Percentiles rank a stretch among this genome's conserved stretches.
Conservation (phyloP, 2,797 vertebrate species). For the Gephyroberyx darwinii region DNA sequence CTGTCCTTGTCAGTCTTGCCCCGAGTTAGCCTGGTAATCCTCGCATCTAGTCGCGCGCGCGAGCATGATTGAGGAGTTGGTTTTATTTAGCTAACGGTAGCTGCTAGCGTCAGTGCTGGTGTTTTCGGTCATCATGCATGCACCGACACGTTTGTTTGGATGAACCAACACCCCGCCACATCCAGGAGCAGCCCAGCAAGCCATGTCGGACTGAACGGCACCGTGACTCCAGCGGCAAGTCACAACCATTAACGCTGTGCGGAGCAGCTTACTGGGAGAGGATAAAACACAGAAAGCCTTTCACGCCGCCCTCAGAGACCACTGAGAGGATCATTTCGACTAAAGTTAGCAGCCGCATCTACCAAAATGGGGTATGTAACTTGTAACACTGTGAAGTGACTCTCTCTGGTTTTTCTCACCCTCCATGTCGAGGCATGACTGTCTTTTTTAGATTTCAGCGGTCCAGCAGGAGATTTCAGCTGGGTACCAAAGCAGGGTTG, state of each 20-base stretch:
- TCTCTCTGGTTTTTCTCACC: neutral
- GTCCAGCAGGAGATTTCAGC: neutral
- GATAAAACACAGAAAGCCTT: constrained; percentile 52
- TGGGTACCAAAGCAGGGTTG: constrained; percentile 12
- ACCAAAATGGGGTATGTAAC: constrained; percentile 82
- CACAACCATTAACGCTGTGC: constrained; percentile 29
- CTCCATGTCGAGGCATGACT: neutral
- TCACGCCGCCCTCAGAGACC: constrained; percentile 56
- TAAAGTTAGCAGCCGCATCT: constrained; percentile 32
- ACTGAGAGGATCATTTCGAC: constrained; percentile 46
- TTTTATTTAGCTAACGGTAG: constrained; percentile 44
- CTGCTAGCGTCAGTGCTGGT: constrained; percentile 18
- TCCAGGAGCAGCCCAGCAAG: constrained; percentile 40
- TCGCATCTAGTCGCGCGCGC: constrained; percentile 12
- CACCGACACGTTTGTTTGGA: constrained; percentile 58
- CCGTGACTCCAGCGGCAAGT: constrained; percentile 55
- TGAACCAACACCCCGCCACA: constrained; percentile 41
- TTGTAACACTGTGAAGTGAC: neutral
- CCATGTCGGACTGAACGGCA: constrained; percentile 71
- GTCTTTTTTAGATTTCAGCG: neutral
- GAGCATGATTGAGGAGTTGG: constrained; percentile 37
- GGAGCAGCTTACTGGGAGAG: constrained; percentile 49
- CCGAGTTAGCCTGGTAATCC: constrained; percentile 61
- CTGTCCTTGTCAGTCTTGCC: constrained; percentile 18
- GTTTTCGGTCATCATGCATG: constrained; percentile 57